Base-by-base conservation (phyloP, 2,797 vertebrate genomes). In the Neomorphus geoffroyi region DNA sequence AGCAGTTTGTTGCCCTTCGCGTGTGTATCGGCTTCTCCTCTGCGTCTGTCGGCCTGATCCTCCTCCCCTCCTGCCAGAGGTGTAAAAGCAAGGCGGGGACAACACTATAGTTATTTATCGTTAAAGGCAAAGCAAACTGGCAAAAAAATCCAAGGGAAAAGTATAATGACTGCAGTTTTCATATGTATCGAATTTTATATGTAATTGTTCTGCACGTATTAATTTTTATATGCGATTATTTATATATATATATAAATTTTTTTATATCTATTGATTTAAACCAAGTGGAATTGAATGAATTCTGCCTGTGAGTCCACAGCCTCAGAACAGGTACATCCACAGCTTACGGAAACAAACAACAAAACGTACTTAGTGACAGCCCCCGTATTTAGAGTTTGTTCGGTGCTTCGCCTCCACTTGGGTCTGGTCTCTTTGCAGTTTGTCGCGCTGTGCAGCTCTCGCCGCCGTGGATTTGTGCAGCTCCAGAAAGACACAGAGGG, bases 391-490 rank as follows among this genome's bases (percentile, higher is more conserved):
- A 18, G 6, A 0, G 6, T 45, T n/a, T 50, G 10, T 41, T 69
- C 17, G 3, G 5, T 30, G 7, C 32, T 84, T 79, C 72, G 33
- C 32, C 9, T 6, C 37, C 2, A 2, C 6, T 50, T 32, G 3
- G 30, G 32, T 60, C 43, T 5, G 10, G 18, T 74, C 24, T 23
- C 57, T 7, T 8, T 22, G 48, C 21, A 26, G 24, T 27, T 83
- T 14, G 27, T 43, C 5, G 17, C 30, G 2, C 37, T 4, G 28
- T 5, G 37, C 4, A 43, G 10, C 5, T 8, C 26, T 13, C 3
- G 12, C 24, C 30, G 39, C 4, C 0, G 0, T 1, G 19, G 39
- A 9, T 17, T 28, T 33, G 13, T 19, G 51, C 56, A 6, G 22
- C 24, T 54, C 8, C 0, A 3, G 50, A 19, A 19, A 17, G 57